Evolutionary conservation across 2,888 invertebrate genomes (phyloP).

Genomic region (Lydus trimaculatus): DNA sequence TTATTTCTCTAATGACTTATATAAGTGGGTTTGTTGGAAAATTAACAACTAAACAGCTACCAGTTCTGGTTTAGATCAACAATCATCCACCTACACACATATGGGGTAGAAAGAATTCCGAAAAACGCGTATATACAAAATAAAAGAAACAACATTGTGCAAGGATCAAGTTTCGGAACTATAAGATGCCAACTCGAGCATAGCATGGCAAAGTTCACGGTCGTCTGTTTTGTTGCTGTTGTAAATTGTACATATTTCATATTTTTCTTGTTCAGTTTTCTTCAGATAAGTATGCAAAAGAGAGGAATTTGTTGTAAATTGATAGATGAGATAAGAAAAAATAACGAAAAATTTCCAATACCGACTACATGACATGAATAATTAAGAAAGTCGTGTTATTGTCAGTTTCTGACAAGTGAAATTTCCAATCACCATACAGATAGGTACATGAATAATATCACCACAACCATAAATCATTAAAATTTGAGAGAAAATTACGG

Average conservation of each 20-base stretch:
- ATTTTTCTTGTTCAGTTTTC: neutral
- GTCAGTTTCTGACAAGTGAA: neutral
- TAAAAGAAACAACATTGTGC: constrained; percentile 29
- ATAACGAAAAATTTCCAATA: too few species aligned
- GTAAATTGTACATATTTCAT: constrained; percentile 3
- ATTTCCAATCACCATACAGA: neutral
- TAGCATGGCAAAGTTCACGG: constrained; percentile 46
- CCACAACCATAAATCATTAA: neutral
- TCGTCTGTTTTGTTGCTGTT: constrained; percentile 25
- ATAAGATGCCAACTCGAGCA: constrained; percentile 40
- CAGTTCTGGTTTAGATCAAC: neutral
- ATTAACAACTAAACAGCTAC: neutral
- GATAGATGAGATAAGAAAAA: neutral
- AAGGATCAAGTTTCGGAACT: constrained; percentile 39
- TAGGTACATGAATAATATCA: neutral
- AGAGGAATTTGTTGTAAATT: too few species aligned
- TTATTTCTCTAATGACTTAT: neutral
- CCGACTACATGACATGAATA: neutral
- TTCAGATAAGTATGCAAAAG: neutral
- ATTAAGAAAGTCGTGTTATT: neutral
- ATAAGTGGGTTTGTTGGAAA: too few species aligned
- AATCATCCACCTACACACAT: constrained; percentile 22
- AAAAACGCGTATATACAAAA: constrained; percentile 23
- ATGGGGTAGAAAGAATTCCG: neutral
- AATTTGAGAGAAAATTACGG: neutral